Evolutionary conservation across 2,888 invertebrate genomes (phyloP).

Genomic region (Therioaphis trifolii): DNA sequence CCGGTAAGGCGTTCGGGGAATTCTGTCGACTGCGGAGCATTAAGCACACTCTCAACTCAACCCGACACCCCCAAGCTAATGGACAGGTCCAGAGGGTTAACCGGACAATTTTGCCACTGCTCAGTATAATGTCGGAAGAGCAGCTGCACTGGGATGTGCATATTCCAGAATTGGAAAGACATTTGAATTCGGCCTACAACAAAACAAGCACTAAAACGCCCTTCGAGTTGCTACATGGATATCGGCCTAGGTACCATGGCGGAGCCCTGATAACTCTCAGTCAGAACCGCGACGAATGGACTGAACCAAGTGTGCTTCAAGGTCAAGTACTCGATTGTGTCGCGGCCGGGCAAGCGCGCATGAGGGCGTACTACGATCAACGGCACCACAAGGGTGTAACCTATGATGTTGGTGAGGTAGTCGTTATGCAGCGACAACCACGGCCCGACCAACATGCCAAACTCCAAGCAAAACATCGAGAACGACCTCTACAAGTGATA

Average conservation of each 20-base stretch:
- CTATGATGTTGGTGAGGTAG: neutral
- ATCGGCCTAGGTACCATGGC: neutral
- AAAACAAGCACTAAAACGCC: neutral
- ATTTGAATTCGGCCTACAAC: neutral
- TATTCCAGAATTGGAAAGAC: neutral
- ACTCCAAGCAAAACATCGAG: neutral
- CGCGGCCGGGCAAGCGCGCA: neutral
- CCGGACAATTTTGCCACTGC: neutral
- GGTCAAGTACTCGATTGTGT: neutral
- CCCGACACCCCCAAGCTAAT: neutral
- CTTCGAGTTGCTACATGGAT: neutral
- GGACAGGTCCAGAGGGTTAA: neutral
- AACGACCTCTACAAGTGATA: neutral
- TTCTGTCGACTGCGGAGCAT: neutral
- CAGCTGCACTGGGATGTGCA: neutral
- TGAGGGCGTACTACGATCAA: neutral
- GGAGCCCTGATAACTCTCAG: neutral
- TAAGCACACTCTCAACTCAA: too few species aligned
- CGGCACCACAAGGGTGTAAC: neutral
- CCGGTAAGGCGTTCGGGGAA: neutral
- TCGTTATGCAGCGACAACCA: neutral
- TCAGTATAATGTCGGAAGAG: neutral
- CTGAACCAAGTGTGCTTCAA: neutral
- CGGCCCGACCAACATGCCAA: neutral
- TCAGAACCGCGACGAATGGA: neutral